Conservation (phyloP, 2,113 vertebrate species). For the Onychorhynchus coronatus region DNA sequence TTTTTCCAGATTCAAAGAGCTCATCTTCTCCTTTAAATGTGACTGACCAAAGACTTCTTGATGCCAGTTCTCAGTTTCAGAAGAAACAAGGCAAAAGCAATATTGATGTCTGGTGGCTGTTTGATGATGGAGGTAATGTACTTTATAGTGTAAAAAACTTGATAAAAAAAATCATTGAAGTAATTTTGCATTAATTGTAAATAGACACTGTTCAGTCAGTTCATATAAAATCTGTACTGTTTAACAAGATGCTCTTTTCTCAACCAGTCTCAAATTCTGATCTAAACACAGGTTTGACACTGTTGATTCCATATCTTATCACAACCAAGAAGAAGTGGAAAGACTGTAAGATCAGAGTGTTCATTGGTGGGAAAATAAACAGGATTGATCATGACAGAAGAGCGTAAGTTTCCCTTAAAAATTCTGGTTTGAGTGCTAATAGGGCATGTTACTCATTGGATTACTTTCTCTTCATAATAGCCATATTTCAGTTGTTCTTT, state of each 20-base stretch:
- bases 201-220: background rate
- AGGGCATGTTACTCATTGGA: background rate
- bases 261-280: constrained; percentile 2
- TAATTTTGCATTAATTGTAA: background rate
- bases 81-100: constrained; percentile 96
- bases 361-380: constrained; percentile 91
- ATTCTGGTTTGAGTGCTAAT: background rate
- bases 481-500: background rate
- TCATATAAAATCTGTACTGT: background rate
- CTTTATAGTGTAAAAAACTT: background rate
- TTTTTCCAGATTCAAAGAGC: constrained; percentile 81
- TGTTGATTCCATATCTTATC: constrained; percentile 94
- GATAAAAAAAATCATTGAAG: background rate
- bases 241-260: background rate
- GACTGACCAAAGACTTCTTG: constrained; percentile 90
- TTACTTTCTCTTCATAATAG: background rate
- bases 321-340: constrained; percentile 88
- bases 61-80: constrained; percentile 92
- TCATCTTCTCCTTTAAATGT: constrained; percentile 80
- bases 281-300: constrained; percentile 82
- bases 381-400: constrained; percentile 97
- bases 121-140: constrained; percentile 92
- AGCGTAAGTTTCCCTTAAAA: constrained; percentile 81
- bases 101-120: constrained; percentile 98
- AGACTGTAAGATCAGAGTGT: constrained; percentile 83